A percentile compares a stretch with the other conserved stretches of the same genome.
Evolutionary conservation across 2,888 invertebrate species (phyloP).

Genomic region (Pocota personata): DNA sequence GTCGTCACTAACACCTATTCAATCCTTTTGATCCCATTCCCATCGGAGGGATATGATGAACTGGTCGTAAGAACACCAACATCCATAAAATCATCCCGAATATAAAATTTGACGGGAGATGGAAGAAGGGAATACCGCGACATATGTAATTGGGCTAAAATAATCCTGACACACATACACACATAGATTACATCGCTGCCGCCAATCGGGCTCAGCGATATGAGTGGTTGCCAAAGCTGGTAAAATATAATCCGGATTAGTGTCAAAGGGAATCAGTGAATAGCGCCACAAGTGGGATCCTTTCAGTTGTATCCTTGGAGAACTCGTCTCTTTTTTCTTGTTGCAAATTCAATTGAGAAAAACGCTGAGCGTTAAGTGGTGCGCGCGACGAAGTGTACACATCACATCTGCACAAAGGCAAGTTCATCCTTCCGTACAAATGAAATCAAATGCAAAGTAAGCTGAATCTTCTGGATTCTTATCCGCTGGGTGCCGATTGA

Average conservation of each 20-base stretch:
- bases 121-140: slow-evolving; percentile 15
- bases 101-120: slow-evolving; percentile 4
- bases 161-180: slow-evolving; percentile 33
- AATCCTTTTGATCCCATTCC: slow-evolving; percentile 42
- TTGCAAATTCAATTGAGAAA: slow-evolving; percentile 39
- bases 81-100: slow-evolving; percentile 37
- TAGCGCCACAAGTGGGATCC: slow-evolving; percentile 46
- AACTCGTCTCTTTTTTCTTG: background rate
- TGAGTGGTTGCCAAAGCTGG: slow-evolving; percentile 51
- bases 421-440: slow-evolving; percentile 6
- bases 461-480: slow-evolving; percentile 9
- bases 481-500: slow-evolving; percentile 13
- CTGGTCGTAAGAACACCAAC: slow-evolving; percentile 31
- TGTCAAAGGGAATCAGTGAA: slow-evolving; percentile 68
- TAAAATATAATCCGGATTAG: slow-evolving; percentile 56
- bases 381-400: background rate
- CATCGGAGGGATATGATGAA: slow-evolving; percentile 34
- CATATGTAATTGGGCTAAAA: slow-evolving; percentile 55
- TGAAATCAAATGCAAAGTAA: slow-evolving; percentile 52
- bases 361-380: slow-evolving; percentile 25
- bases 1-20: slow-evolving; percentile 29
- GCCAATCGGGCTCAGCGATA: slow-evolving; percentile 28
- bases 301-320: slow-evolving; percentile 16
- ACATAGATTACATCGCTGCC: background rate
- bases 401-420: slow-evolving; percentile 3